Evolutionary conservation across 2,113 vertebrate genomes (phyloP), one percentile per base, ranked within the genome.

Genomic region (Anseranas semipalmata): DNA sequence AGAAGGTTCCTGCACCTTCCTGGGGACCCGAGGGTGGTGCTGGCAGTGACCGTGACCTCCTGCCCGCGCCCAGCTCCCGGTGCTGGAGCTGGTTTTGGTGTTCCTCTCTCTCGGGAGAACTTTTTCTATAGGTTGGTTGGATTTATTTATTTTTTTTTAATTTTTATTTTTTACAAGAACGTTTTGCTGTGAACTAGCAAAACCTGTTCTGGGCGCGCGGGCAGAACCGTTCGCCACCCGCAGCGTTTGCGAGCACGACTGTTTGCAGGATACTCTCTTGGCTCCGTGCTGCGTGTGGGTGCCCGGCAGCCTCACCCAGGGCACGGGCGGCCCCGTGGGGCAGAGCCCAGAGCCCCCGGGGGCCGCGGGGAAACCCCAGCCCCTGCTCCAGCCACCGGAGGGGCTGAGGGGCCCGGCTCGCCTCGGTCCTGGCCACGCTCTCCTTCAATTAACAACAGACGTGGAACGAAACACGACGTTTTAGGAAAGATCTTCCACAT

Each of bases 401-500:
- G 39, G 62, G 18, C 37, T 62, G 48, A 72, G 27, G 50, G 35
- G 74, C 48, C 71, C 60, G 28, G 15, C 59, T 74, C 43, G 63
- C 46, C 87, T 43, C 3, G 1, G 16, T 53, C 63, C 71, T 16
- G 48, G 50, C 72, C 84, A 17, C 1, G 1, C 37, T 59, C 41
- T 33, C 60, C 62, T 85, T 71, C 62, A 24, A 73, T 85, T 62
- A 60, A 89, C 59, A 82, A 52, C 78, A 82, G 95, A 63, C 83
- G 12, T 18, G 92, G 76, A 90, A 94, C 5, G 39, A 67, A 96
- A 89, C 28, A 33, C 7, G 79, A 75, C 11, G 0, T 93, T 96
- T 74, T 1, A 74, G 92, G 89, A 90, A 93, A 95, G 67, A n/a
- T 52, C 73, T 78, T 96, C 92, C 97, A 97, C 96, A 93, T 94